phyloP scores from a whole-genome alignment of 2,888 invertebrate genomes.

The Homarus gammarus region DNA sequence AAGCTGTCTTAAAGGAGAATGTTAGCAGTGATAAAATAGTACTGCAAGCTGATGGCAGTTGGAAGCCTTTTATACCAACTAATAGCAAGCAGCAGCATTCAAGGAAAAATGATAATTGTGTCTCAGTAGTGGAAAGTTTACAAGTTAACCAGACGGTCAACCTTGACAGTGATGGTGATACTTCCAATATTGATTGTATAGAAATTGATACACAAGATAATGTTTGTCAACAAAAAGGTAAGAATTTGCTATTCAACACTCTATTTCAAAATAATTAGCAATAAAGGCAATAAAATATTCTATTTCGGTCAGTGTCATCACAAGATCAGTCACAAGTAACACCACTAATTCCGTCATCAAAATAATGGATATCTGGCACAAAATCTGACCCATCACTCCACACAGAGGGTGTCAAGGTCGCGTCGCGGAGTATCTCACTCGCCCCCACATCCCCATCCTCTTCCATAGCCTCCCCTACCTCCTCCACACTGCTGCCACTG shows the following conservation, averaged over 20 bases:
- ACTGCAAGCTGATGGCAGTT: slow-evolving; percentile 37
- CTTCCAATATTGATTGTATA: neutral
- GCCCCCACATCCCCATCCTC: too few relatives aligned
- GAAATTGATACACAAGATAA: neutral
- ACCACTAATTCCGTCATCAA: too few relatives aligned
- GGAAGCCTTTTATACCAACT: neutral
- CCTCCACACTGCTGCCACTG: too few relatives aligned
- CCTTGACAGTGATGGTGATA: slow-evolving; percentile 18
- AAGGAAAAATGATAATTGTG: neutral
- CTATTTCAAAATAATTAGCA: too few relatives aligned
- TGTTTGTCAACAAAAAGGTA: neutral
- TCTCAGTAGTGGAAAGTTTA: neutral
- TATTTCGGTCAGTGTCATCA: too few relatives aligned
- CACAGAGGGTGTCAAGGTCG: too few relatives aligned
- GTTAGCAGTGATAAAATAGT: slow-evolving; percentile 16
- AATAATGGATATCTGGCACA: too few relatives aligned
- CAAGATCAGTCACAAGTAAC: too few relatives aligned
- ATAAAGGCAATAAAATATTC: too few relatives aligned
- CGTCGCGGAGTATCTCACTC: too few relatives aligned
- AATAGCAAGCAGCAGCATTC: neutral
- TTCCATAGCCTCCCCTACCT: too few relatives aligned
- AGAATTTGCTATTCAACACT: neutral
- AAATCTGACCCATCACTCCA: too few relatives aligned
- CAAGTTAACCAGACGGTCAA: neutral
- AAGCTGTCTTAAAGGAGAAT: slow-evolving; percentile 16